Conservation (phyloP, 2,797 vertebrate species). For the Helicolenus hilgendorfi region DNA sequence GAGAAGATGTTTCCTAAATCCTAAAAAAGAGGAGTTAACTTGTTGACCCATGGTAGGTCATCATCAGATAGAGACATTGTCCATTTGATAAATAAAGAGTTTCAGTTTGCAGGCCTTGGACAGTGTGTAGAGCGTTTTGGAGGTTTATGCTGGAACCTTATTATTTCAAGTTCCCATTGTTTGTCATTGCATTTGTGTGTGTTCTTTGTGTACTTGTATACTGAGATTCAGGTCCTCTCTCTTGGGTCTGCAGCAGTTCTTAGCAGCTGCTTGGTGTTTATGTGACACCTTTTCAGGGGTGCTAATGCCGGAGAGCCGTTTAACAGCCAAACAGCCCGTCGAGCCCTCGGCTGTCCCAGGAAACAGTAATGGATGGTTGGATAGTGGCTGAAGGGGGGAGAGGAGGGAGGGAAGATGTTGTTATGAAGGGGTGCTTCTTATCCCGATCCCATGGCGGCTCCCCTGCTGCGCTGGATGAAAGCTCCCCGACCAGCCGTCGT, state of each 20-base stretch:
- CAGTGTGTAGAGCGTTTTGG: background rate
- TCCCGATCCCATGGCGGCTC: conserved; percentile 76
- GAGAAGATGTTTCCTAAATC: background rate
- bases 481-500: conserved; percentile 88
- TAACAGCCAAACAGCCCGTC: conserved; percentile 72
- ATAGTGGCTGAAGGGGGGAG: conserved; percentile 38
- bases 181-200: background rate
- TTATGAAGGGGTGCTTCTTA: conserved; percentile 56
- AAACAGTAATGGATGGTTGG: conserved; percentile 81
- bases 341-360: conserved; percentile 42
- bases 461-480: conserved; percentile 87
- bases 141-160: background rate
- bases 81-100: background rate
- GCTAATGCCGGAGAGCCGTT: conserved; percentile 86
- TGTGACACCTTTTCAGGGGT: conserved; percentile 82
- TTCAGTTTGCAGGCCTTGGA: background rate
- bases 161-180: background rate
- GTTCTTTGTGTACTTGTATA: background rate
- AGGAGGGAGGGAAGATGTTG: conserved; percentile 56
- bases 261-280: conserved; percentile 77
- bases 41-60: background rate
- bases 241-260: conserved; percentile 59
- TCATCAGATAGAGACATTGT: background rate
- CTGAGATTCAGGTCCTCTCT: conserved; percentile 9
- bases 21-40: background rate